phyloP scores from a whole-genome alignment of 2,797 vertebrate genomes.

The Cheirogaleus major region DNA sequence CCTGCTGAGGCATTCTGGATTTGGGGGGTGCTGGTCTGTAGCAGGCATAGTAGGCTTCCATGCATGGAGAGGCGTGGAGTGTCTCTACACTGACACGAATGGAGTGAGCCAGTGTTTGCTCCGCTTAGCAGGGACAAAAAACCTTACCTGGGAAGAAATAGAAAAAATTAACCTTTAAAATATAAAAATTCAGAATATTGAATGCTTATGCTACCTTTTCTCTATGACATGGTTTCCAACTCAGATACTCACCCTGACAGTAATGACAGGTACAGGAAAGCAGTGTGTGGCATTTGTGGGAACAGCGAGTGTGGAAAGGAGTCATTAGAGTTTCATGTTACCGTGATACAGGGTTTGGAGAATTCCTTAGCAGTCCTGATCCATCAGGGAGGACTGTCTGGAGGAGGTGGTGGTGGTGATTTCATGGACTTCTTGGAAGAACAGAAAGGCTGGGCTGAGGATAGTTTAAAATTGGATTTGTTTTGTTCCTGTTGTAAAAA shows the following conservation, averaged over 20 bases:
- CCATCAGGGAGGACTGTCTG: not conserved
- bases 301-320: not conserved
- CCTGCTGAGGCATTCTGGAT: not conserved
- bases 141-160: not conserved
- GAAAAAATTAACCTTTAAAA: not conserved
- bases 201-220: not conserved
- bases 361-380: not conserved
- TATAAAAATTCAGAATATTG: not conserved
- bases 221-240: not conserved
- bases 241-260: not conserved
- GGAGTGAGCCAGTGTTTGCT: not conserved
- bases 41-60: accelerated
- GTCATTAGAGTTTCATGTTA: not conserved
- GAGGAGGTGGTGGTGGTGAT: not conserved
- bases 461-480: not conserved
- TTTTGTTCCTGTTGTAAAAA: not conserved
- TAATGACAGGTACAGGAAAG: not conserved
- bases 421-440: not conserved
- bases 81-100: not conserved
- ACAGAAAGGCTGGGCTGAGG: not conserved
- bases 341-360: not conserved
- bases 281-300: not conserved
- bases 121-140: not conserved
- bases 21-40: not conserved
- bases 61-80: no score